Conservation (phyloP, 2,888 invertebrate species). For the Calameuta filiformis region DNA sequence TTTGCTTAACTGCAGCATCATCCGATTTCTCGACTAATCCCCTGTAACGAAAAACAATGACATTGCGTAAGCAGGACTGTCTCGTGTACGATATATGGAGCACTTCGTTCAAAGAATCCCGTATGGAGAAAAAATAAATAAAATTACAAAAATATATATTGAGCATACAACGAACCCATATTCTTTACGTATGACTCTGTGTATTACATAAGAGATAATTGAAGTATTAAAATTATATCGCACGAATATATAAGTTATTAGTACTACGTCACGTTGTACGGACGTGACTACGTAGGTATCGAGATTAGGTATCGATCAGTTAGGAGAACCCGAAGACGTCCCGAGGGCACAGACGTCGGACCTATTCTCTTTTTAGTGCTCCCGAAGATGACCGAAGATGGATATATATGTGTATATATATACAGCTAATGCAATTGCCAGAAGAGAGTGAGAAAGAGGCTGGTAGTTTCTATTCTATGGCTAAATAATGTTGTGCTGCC, state of each 20-base stretch:
- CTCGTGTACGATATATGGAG: neutral
- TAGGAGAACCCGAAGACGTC: slow-evolving; percentile 5
- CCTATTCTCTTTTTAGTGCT: slow-evolving; percentile 30
- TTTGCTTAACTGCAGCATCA: neutral
- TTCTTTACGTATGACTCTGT: neutral
- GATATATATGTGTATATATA: neutral
- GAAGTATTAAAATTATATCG: neutral
- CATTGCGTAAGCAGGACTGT: neutral
- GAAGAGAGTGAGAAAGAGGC: neutral
- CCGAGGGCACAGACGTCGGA: slow-evolving; percentile 33
- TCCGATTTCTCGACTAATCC: neutral
- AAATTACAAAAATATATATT: no score
- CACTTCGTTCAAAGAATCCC: neutral
- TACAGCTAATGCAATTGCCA: neutral
- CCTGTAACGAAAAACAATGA: neutral
- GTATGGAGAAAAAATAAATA: no score
- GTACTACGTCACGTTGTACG: neutral
- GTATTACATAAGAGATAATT: neutral
- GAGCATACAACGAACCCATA: no score
- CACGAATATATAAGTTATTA: neutral
- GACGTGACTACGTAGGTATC: neutral
- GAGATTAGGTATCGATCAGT: neutral
- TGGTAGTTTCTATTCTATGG: neutral
- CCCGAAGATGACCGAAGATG: slow-evolving; percentile 11
- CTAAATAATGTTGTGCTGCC: neutral